A percentile compares a stretch with the other conserved stretches of the same genome.
These are phyloP conservation scores for Phoeniculus purpureus DNA, from an alignment of 2,797 vertebrate genomes.

Conservation along the genomic window DNA sequence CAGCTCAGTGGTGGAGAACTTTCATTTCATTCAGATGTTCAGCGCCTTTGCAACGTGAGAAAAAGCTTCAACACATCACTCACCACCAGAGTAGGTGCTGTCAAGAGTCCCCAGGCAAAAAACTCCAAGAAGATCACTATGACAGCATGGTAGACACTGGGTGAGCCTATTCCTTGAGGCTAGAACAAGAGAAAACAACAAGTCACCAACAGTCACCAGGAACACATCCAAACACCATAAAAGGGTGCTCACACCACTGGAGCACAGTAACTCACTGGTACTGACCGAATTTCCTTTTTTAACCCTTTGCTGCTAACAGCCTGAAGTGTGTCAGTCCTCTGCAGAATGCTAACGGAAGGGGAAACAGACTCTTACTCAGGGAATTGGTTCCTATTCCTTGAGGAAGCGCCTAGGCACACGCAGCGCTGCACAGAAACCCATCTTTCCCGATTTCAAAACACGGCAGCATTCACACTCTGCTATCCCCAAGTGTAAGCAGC, in stretches of 20 bases:
- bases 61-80: slow-evolving; percentile 54
- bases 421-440: not conserved
- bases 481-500: not conserved
- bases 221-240: not conserved
- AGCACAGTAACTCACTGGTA: not conserved
- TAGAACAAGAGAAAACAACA: slow-evolving; percentile 48
- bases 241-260: not conserved
- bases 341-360: not conserved
- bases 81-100: slow-evolving; percentile 92
- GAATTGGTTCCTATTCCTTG: not conserved
- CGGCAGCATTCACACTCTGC: accelerated
- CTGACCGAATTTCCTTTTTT: not conserved
- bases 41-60: not conserved
- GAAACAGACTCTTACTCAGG: not conserved
- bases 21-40: not conserved
- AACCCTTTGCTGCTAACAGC: not conserved
- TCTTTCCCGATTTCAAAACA: not conserved
- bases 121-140: slow-evolving; percentile 99
- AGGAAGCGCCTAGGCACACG: not conserved
- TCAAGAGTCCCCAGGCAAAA: slow-evolving; percentile 95
- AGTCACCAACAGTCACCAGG: too few species aligned
- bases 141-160: slow-evolving; percentile 91
- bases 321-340: not conserved
- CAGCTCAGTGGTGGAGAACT: not conserved
- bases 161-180: slow-evolving; percentile 87